These are phyloP conservation scores for Homarus gammarus DNA, from an alignment of 2,888 invertebrate genomes.

Conservation along the genomic window DNA sequence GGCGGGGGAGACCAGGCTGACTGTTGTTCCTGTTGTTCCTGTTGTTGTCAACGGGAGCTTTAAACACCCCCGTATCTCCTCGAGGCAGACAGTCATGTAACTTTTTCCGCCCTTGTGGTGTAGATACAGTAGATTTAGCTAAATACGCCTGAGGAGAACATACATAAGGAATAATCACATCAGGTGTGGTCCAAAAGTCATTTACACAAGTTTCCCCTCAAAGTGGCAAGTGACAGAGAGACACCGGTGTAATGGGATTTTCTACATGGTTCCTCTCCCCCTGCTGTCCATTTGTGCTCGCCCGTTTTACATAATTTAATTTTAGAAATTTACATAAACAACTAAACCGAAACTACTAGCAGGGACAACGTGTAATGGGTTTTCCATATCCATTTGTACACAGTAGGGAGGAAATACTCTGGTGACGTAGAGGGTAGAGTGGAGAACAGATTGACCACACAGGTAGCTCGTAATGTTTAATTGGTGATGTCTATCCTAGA, in stretches of 20 bases:
- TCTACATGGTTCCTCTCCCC: conserved; percentile 17
- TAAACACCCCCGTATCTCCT: too few species aligned
- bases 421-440: neutral
- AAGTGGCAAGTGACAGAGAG: conserved; percentile 3
- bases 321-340: conserved; percentile 35
- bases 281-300: conserved; percentile 16
- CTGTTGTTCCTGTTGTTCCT: neutral
- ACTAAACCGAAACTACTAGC: neutral
- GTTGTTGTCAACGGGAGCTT: too few species aligned
- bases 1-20: neutral
- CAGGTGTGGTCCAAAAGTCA: neutral
- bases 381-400: neutral
- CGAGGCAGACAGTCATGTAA: too few species aligned
- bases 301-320: conserved; percentile 31
- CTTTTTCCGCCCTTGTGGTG: too few species aligned
- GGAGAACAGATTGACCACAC: too few species aligned
- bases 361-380: conserved; percentile 12
- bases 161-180: neutral
- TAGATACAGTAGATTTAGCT: too few species aligned
- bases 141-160: too few species aligned
- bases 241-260: neutral
- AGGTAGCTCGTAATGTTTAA: too few species aligned
- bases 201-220: neutral
- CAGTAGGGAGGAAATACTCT: neutral
- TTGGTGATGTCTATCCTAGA: too few species aligned